phyloP scores from a whole-genome alignment of 2,888 invertebrate genomes.

The Ectemnius cavifrons region DNA sequence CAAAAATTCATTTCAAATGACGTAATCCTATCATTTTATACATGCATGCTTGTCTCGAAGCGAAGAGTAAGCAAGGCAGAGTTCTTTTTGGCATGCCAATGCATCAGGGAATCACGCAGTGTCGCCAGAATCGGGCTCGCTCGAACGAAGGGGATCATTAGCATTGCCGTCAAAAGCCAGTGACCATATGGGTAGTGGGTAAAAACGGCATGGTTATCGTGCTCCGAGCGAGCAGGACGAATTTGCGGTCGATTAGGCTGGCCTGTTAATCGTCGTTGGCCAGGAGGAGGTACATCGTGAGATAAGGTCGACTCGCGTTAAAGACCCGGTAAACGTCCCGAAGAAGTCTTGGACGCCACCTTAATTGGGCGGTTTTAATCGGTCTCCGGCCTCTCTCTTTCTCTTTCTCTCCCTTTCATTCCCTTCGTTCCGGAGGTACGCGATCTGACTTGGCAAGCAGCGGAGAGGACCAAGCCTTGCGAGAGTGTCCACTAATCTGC shows the following conservation, averaged over 20 bases:
- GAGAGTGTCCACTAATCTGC: not conserved
- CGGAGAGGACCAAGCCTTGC: not conserved
- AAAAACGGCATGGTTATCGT: constrained; percentile 40
- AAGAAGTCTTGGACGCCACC: constrained; percentile 18
- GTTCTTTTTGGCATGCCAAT: not conserved
- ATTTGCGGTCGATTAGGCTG: constrained; percentile 46
- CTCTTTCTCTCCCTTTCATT: not conserved
- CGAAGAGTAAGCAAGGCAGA: not conserved
- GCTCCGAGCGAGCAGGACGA: constrained; percentile 28
- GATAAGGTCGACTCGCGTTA: constrained; percentile 35
- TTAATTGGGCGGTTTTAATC: constrained; percentile 40
- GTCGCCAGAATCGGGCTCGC: not conserved
- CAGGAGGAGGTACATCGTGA: constrained; percentile 18
- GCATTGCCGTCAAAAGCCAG: constrained; percentile 31
- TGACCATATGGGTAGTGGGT: constrained; percentile 22
- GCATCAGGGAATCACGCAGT: not conserved
- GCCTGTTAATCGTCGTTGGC: constrained; percentile 33
- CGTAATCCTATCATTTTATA: no score
- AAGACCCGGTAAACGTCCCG: constrained; percentile 16
- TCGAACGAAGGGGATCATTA: constrained; percentile 24
- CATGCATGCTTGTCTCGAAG: not conserved
- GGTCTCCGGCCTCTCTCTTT: not conserved
- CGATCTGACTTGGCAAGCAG: not conserved
- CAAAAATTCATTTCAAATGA: no score
- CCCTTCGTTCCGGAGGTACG: not conserved